Percentiles rank a stretch among this genome's conserved stretches.
These are phyloP conservation scores for Ptilorrhoa leucosticta DNA, from an alignment of 2,113 vertebrate species.

Conservation along the genomic window DNA sequence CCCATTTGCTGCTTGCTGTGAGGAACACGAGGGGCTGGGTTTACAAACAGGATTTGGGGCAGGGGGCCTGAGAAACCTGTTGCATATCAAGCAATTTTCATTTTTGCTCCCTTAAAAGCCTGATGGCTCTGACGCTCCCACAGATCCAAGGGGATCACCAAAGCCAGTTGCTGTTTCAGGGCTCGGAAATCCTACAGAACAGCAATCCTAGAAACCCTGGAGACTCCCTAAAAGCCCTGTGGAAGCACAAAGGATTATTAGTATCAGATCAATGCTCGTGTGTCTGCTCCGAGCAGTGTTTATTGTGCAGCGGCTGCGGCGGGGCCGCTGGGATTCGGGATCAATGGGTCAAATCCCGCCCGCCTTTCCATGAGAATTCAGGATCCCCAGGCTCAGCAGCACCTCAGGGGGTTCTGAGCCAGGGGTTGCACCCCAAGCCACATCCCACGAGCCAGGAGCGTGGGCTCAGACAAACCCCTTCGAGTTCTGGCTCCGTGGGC, in stretches of 20 bases:
- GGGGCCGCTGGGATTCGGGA: fast-evolving
- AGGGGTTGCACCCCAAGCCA: not conserved
- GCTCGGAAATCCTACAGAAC: too few species aligned
- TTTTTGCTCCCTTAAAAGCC: not conserved
- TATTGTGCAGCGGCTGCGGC: not conserved
- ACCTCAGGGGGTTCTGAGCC: not conserved
- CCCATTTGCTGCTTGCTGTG: conserved; percentile 61
- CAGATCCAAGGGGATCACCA: not conserved
- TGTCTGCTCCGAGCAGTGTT: not conserved
- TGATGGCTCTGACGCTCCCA: fast-evolving
- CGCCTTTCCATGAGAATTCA: fast-evolving
- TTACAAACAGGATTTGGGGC: conserved; percentile 42
- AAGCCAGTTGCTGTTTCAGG: not conserved
- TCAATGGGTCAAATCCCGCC: not conserved
- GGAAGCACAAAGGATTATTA: not conserved
- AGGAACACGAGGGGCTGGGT: conserved; percentile 3
- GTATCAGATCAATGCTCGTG: not conserved
- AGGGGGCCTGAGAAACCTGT: conserved; percentile 12
- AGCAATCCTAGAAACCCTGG: not conserved
- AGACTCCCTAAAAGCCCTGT: not conserved
- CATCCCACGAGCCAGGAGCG: fast-evolving
- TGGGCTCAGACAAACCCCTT: fast-evolving
- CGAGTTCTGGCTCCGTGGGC: fast-evolving
- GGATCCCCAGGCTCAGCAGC: not conserved
- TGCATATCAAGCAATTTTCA: conserved; percentile 38